Percentiles rank a stretch among this genome's conserved stretches.
These are phyloP conservation scores for Hesperophylax magnus DNA, from an alignment of 1,140 invertebrate genomes.

Conservation along the genomic window DNA sequence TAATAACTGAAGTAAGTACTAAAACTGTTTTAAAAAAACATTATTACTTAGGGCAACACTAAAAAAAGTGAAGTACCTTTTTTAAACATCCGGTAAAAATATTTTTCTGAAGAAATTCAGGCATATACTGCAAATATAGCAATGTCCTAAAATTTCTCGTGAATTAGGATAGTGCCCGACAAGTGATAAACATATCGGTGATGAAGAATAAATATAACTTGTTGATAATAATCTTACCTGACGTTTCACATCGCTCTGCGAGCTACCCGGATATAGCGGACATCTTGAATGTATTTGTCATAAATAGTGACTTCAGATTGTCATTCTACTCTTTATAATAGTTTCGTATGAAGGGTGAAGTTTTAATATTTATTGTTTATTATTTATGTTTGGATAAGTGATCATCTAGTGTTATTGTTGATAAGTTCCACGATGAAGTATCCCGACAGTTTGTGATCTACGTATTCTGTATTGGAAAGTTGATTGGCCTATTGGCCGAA, in stretches of 20 bases:
- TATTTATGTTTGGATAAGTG: conserved; percentile 21
- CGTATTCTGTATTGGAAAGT: conserved; percentile 47
- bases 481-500: conserved; percentile 51
- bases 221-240: conserved; percentile 11
- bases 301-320: conserved; percentile 45
- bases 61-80: too few relatives aligned
- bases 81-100: conserved; percentile 30
- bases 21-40: not conserved
- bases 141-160: not conserved
- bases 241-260: conserved; percentile 40
- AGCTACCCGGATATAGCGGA: conserved; percentile 46
- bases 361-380: conserved; percentile 38
- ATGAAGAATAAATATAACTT: conserved; percentile 15
- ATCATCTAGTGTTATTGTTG: conserved; percentile 4
- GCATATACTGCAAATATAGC: not conserved
- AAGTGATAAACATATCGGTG: not conserved
- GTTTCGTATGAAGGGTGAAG: conserved; percentile 27
- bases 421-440: conserved; percentile 24
- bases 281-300: conserved; percentile 53
- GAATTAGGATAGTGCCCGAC: not conserved
- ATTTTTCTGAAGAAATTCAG: not conserved
- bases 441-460: conserved; percentile 28
- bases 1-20: not conserved
- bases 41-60: too few relatives aligned
- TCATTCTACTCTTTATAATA: conserved; percentile 42